These are phyloP conservation scores for Oreohelix idahoensis DNA, from an alignment of 1,140 invertebrate genomes.

Conservation along the genomic window DNA sequence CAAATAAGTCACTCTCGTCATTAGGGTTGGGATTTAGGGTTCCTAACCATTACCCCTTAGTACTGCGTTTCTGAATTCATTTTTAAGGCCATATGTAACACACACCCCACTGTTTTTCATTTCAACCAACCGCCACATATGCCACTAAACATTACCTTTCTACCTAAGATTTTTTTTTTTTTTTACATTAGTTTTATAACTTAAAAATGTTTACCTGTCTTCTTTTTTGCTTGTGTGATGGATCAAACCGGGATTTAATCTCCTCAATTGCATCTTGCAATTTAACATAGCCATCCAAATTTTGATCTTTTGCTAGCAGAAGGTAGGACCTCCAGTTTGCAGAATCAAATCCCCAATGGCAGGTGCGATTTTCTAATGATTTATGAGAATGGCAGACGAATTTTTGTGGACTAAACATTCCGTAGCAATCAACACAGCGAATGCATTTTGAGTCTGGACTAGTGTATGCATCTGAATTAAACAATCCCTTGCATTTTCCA, in stretches of 20 bases:
- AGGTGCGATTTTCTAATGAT: slow-evolving; percentile 85
- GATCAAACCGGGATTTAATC: slow-evolving; percentile 78
- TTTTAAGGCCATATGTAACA: too few species aligned
- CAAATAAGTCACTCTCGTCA: too few species aligned
- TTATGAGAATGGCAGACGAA: slow-evolving; percentile 96
- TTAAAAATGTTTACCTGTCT: slow-evolving; percentile 74
- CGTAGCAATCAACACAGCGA: slow-evolving; percentile 91
- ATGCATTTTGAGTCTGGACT: slow-evolving; percentile 86
- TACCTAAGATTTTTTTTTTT: too few species aligned
- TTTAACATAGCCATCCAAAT: slow-evolving; percentile 78
- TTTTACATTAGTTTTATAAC: too few species aligned
- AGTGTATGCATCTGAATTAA: slow-evolving; percentile 86
- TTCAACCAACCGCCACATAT: too few species aligned
- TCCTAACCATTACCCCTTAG: too few species aligned
- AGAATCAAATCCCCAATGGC: slow-evolving; percentile 98
- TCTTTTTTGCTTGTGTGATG: slow-evolving; percentile 75
- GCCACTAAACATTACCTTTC: too few species aligned
- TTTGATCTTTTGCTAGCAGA: slow-evolving; percentile 81
- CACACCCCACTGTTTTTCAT: too few species aligned
- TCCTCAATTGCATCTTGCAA: slow-evolving; percentile 83
- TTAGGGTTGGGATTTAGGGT: too few species aligned
- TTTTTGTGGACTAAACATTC: slow-evolving; percentile 87
- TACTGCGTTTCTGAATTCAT: too few species aligned
- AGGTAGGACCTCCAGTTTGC: slow-evolving; percentile 93
- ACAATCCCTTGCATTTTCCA: slow-evolving; percentile 91